A percentile compares a stretch with the other conserved stretches of the same genome.
Evolutionary conservation across 1,140 invertebrate genomes (phyloP).

Genomic region (Kradibia gibbosae): DNA sequence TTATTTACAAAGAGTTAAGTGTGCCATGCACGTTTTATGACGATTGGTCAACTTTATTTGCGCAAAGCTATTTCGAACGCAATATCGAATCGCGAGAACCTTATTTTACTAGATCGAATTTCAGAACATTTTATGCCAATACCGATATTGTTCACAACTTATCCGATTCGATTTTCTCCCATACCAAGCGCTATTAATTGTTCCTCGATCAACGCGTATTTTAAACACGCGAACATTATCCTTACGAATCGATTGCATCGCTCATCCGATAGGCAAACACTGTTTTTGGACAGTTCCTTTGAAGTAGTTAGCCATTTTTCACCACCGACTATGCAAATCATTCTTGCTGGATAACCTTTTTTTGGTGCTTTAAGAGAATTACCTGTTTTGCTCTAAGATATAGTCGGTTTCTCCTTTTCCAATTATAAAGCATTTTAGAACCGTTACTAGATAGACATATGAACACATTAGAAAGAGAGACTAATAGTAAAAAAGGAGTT

Average conservation of each 20-base stretch:
- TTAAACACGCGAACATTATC: too few relatives aligned
- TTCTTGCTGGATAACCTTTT: too few relatives aligned
- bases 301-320: too few relatives aligned
- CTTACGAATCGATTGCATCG: too few relatives aligned
- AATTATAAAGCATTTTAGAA: background rate
- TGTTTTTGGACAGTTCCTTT: too few relatives aligned
- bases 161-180: background rate
- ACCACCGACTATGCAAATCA: too few relatives aligned
- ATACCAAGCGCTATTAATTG: too few relatives aligned
- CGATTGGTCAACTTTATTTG: conserved; percentile 43
- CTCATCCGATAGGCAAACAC: too few relatives aligned
- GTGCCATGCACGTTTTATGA: conserved; percentile 39
- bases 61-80: conserved; percentile 36
- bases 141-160: background rate
- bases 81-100: conserved; percentile 27
- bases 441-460: background rate
- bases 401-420: background rate
- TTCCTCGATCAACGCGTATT: too few relatives aligned
- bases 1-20: background rate
- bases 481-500: background rate
- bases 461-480: background rate
- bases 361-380: background rate
- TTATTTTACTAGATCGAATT: conserved; percentile 35
- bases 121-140: conserved; percentile 23
- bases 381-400: background rate